Evolutionary conservation across 2,888 invertebrate species (phyloP), one percentile per base, ranked within the genome.

Genomic region (Lithophane socia): DNA sequence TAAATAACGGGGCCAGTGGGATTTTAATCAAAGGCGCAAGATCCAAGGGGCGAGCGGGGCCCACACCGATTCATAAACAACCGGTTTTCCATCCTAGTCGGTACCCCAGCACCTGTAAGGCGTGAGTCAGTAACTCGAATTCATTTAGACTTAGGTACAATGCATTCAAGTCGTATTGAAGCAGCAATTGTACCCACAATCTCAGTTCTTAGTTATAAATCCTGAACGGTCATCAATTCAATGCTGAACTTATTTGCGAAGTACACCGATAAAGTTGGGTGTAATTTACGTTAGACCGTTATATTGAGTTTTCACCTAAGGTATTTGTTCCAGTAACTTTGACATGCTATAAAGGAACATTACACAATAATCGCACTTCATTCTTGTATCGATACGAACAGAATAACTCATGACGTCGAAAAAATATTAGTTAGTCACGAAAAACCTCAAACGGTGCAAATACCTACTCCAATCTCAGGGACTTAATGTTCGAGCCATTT

Each of bases 131-230:
- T 8, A 44, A 44, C 42, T n/a, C 0, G 12, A 52, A 60, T 49
- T 42, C 52, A 60, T 60, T n/a, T 7, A 42, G 2, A 52, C 21
- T 54, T 24, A 21, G 24, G 4, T 37, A 37, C 37, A 37, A n/a
- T 65, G n/a, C 18, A 29, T 24, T 42, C 24, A 52, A 29, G 13
- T 44, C 10, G 44, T 21, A 42, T 37, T 3, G 47, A 77, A 77
- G 24, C 9, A 42, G 44, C 10, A 16, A 54, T 24, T 61, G 37
- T 60, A 56, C 12, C 42, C 42, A 73, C 74, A 73, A 69, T 80
- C 56, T 54, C 56, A n/a, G 54, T 65, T 73, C 61, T 42, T 16
- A 67, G 66, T 61, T 58, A 73, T 85, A 85, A 81, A 84, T 81
- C 18, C 29, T 56, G 42, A 64, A 73, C 8, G 7, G 12, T 70